Base-by-base conservation (phyloP, 2,888 invertebrate genomes). In the Plagiodera versicolora region DNA sequence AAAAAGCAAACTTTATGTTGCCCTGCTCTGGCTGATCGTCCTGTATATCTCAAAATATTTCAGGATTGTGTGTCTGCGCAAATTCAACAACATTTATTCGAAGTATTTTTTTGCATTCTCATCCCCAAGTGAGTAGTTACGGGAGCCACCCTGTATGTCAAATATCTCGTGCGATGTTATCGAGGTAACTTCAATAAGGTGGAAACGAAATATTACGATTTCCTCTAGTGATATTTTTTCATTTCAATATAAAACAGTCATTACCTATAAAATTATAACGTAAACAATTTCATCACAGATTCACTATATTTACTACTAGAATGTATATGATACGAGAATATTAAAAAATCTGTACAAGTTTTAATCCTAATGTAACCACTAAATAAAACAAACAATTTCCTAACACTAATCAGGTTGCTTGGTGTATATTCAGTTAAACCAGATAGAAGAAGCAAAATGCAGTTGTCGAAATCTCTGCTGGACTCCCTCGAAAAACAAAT, bases 271-370 rank as follows among this genome's bases (percentile, higher is more conserved):
- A 67, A 63, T 60, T 60, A 67, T 65, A 67, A 67, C 63, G 65
- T 63, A 67, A 69, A 69, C 64, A 69, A 63, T 63, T 68, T 69
- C 72, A 74, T 74, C 74, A 74, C 74, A 74, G 74, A 72, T 71
- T 72, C 70, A 71, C 73, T 72, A 74, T 73, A 72, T 68, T 72
- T 72, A 64, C 56, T 63, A 64, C 56, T 63, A 64, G 50, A 58
- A 66, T 61, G 52, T 65, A 65, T 52, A 68, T 71, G 70, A 72
- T 73, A 73, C 69, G 72, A 74, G 72, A 74, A 73, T 74, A 72
- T 72, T 68, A 72, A 73, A 66, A 73, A 74, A 74, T 73, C 71
- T 73, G 70, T 73, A 74, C 75, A 74, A 70, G 66, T 69, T 70
- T 67, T 65, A 67, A 61, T 63, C 66, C 65, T 73, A 70, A 63